phyloP scores from a whole-genome alignment of 2,888 invertebrate genomes.

The Drosophila peninsularis region DNA sequence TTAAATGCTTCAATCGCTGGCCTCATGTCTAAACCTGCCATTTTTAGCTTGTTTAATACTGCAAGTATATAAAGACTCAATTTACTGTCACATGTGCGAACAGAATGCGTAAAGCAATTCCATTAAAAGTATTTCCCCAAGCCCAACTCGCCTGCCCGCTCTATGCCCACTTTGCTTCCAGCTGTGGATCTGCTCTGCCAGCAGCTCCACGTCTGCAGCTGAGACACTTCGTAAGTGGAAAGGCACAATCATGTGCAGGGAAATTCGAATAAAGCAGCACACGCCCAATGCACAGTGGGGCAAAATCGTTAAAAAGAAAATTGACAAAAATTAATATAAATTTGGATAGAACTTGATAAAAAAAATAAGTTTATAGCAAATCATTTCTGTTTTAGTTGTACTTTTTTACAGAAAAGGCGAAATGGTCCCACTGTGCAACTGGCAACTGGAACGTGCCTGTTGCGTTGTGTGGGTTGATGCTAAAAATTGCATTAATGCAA shows the following conservation, averaged over 20 bases:
- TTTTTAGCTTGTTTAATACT: background rate
- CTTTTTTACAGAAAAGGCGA: background rate
- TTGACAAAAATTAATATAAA: background rate
- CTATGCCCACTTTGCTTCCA: background rate
- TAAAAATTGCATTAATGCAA: conserved; percentile 75
- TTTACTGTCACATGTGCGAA: conserved; percentile 17
- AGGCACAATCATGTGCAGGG: background rate
- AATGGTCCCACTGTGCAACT: background rate
- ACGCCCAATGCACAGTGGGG: conserved; percentile 1
- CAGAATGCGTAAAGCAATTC: conserved; percentile 71
- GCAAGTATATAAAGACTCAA: conserved; percentile 8
- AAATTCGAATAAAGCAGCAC: background rate
- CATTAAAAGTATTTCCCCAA: conserved; percentile 28
- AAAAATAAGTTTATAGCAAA: background rate
- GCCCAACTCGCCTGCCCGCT: background rate
- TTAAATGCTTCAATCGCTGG: background rate
- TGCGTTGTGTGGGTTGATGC: conserved; percentile 53
- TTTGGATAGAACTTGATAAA: background rate
- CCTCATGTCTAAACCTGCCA: background rate
- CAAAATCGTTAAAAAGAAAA: background rate
- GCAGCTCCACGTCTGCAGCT: conserved; percentile 3
- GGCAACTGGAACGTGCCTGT: conserved; percentile 8
- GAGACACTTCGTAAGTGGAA: conserved; percentile 1
- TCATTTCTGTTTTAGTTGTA: background rate
- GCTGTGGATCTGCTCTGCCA: background rate